Evolutionary conservation across 2,888 invertebrate species (phyloP), one percentile per base, ranked within the genome.

Genomic region (Abrostola tripartita): DNA sequence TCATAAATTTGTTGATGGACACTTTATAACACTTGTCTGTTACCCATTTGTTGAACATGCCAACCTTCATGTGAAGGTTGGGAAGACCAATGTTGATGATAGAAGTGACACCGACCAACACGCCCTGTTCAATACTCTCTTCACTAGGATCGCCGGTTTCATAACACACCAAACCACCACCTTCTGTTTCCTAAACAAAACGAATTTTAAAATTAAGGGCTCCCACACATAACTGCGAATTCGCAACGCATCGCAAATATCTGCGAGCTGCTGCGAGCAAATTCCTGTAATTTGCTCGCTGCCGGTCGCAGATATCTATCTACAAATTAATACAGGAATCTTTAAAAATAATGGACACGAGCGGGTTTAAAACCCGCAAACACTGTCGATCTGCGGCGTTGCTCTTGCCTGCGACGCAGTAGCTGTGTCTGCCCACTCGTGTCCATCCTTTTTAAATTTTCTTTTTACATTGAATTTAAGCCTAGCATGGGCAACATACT

Each of bases 71-170:
- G 52, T 90, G 85, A 0, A 91, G 55, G 1, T 83, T 84, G 0
- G 91, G 90, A 0, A 90, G 74, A 1, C 77, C 71, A 0, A 78
- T 5, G 65, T 87, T 87, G 52, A 90, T 82, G 0, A 86, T 68
- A 0, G 87, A 72, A 0, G 88, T 88, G 1, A 92, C 87, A 1
- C 86, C 91, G 0, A 92, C 88, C 11, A 92, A 72, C 0, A 92
- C 58, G 0, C 92, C 92, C n/a, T 78, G 68, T 0, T 52, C 50
- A 0, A 59, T 50, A 6, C 83, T 78, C 5, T 65, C 65, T 72
- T 92, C 92, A 0, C 71, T 74, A 0, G 90, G 88, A 49, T 91
- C 91, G 0, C 84, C 86, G 0, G 92, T 91, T 6, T 82, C 85
- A n/a, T 81, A 81, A 62, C 92, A 92, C 5, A 91, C 53, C 0